Evolutionary conservation across 2,888 invertebrate species (phyloP), one percentile per base, ranked within the genome.

Genomic region (Agrilus mali): DNA sequence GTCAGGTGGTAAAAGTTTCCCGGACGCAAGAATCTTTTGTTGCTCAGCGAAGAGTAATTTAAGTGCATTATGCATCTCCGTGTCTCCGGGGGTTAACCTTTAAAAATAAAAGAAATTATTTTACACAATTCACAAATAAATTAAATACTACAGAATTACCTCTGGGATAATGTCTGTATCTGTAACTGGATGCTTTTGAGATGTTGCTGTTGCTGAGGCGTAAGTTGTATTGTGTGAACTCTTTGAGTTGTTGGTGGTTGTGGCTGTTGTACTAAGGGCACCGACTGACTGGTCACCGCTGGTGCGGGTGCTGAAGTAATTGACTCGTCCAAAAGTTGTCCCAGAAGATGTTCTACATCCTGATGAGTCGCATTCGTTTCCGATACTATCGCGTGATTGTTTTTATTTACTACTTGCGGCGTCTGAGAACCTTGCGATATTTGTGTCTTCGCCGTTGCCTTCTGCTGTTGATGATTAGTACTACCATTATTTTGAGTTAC

Each of bases 201-300:
- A 53, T 70, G 68, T 63, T 74, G 64, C 58, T 84, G 83, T 56
- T 82, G 83, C 55, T 82, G 82, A 10, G 80, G 78, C 13, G 81
- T 81, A 39, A 85, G 62, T 55, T 83, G 82, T 50, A 84, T 82
- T 8, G 82, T 81, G 57, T 82, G 82, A 42, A 82, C 78, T 47
- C 78, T 70, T 47, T 80, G 78, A 43, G 54, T 47, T 31, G 61
- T 60, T 58, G 58, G 56, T 42, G 48, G 39, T 42, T 49, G 46
- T 46, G 45, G 46, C 40, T 58, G 56, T 34, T 50, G 40, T 27
- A 44, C 40, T 7, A 34, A 17, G n/a, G 39, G 35, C 22, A 47
- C 47, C 17, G 46, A 36, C 15, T 46, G 45, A 41, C 46, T 31
- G 38, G 40, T 49, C 39, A 46, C 41, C 43, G 46, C 46, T 44